A percentile compares a stretch with the other conserved stretches of the same genome.
Evolutionary conservation across 2,797 vertebrate species (phyloP).

Genomic region (Petrocephalus schoutedeni): DNA sequence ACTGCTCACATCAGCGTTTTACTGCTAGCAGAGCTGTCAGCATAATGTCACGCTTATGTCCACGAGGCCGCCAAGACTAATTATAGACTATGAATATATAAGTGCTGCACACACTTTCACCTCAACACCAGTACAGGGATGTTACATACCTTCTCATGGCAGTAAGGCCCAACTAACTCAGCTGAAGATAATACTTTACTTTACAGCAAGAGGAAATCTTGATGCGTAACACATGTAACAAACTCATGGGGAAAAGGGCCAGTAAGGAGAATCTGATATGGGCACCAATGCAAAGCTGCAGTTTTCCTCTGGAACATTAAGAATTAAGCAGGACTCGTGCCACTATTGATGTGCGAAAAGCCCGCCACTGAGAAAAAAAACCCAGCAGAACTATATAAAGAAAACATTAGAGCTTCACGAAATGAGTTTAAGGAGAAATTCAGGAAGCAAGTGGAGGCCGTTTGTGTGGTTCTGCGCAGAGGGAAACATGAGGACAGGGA

Average conservation of each 20-base stretch:
- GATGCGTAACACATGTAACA: neutral
- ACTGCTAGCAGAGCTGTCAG: neutral
- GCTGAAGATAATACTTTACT: neutral
- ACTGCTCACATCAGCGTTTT: neutral
- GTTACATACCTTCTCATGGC: neutral
- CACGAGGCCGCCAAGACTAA: neutral
- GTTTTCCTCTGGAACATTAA: neutral
- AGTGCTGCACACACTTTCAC: neutral
- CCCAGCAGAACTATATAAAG: neutral
- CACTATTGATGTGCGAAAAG: neutral
- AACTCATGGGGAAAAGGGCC: neutral
- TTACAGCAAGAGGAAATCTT: neutral
- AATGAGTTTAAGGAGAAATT: neutral
- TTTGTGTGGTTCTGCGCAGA: conserved; percentile 45
- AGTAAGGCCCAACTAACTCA: neutral
- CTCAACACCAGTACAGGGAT: neutral
- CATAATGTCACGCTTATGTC: conserved; percentile 9
- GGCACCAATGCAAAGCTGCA: neutral
- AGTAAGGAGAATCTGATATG: neutral
- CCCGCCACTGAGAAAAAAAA: neutral
- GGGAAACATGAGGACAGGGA: conserved; percentile 51
- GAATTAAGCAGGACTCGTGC: neutral
- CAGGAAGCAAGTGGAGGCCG: neutral
- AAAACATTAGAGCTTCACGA: neutral
- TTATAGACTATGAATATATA: neutral